Conservation (phyloP, 2,888 invertebrate genomes). For the Microctonus brassicae region DNA sequence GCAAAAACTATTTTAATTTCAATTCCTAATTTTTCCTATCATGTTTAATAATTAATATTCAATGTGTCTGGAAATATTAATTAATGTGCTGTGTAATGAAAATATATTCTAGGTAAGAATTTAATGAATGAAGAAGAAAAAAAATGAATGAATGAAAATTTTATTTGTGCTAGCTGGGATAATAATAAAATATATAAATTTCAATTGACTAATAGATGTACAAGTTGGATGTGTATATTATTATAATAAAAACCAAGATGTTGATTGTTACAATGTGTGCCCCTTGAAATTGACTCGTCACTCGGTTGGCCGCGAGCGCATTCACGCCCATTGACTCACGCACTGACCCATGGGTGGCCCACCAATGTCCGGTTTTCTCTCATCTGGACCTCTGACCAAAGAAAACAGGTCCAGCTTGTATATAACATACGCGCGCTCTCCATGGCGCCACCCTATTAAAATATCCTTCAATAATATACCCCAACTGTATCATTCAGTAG, state of each 20-base stretch:
- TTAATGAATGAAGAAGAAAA: too few relatives aligned
- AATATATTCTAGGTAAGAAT: too few relatives aligned
- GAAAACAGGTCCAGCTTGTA: conserved; percentile 58
- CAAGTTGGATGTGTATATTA: neutral
- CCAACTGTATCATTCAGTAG: neutral
- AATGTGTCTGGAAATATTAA: too few relatives aligned
- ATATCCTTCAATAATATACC: conserved; percentile 54
- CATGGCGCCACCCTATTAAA: conserved; percentile 53
- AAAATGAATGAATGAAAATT: too few relatives aligned
- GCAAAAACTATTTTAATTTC: too few relatives aligned
- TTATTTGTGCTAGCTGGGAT: too few relatives aligned
- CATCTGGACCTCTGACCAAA: conserved; percentile 63
- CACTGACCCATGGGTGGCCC: conserved; percentile 53
- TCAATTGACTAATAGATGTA: conserved; percentile 15
- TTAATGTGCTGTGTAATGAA: too few relatives aligned
- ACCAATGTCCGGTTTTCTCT: conserved; percentile 56
- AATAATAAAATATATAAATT: too few relatives aligned
- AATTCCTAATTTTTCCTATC: neutral
- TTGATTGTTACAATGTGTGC: conserved; percentile 6
- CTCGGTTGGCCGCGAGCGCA: conserved; percentile 21
- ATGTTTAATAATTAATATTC: too few relatives aligned
- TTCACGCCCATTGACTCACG: conserved; percentile 60
- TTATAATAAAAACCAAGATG: too few relatives aligned
- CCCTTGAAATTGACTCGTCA: conserved; percentile 42
- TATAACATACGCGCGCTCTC: conserved; percentile 32